Percentiles rank a stretch among this genome's conserved stretches.
Conservation (phyloP, 2,797 vertebrate genomes). For the Merluccius polli region DNA sequence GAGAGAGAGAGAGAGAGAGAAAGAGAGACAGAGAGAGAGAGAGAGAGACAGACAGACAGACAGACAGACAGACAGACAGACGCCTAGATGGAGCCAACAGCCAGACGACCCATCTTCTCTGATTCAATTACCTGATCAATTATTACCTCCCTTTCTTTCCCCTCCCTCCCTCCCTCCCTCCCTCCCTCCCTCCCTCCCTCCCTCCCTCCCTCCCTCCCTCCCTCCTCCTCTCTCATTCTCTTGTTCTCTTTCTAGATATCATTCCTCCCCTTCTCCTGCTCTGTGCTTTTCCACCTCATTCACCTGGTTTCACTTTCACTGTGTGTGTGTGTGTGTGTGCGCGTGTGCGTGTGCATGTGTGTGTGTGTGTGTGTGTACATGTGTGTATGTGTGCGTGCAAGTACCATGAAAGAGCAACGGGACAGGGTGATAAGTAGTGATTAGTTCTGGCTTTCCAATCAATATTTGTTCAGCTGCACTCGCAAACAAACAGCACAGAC, state of each 20-base stretch:
- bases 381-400: slow-evolving; percentile 13
- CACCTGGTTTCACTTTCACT: background rate
- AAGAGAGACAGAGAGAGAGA: background rate
- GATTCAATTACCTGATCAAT: slow-evolving; percentile 40
- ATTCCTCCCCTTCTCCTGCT: background rate
- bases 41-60: background rate
- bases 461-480: slow-evolving; percentile 52
- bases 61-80: background rate
- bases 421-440: slow-evolving; percentile 42
- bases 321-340: background rate
- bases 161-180: background rate
- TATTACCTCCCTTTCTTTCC: slow-evolving; percentile 13
- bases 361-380: background rate
- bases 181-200: background rate
- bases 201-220: background rate
- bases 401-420: slow-evolving; percentile 25
- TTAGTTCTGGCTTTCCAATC: slow-evolving; percentile 43
- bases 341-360: background rate
- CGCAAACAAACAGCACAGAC: slow-evolving; percentile 22
- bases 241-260: too few relatives aligned
- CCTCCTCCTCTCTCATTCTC: background rate
- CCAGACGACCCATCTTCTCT: slow-evolving; percentile 11
- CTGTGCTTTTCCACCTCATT: background rate
- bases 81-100: slow-evolving; percentile 26
- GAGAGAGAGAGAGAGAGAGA: slow-evolving; percentile 5